Base-by-base conservation (phyloP, 2,888 invertebrate species). In the Stenodema calcarata region DNA sequence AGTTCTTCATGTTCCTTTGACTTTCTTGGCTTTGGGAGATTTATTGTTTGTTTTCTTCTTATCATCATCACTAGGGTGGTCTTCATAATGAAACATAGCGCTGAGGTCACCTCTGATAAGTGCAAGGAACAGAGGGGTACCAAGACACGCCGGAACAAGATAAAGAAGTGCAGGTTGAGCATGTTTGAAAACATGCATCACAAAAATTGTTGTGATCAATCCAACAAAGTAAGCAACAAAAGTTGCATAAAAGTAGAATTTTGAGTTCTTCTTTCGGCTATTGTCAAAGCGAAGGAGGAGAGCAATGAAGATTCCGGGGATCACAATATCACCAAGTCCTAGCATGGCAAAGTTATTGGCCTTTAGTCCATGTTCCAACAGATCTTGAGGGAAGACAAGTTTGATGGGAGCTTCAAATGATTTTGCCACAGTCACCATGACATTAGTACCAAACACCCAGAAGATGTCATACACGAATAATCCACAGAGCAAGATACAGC, bases 401-500 rank as follows among this genome's bases (percentile, higher is more conserved):
- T 99, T 99, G 89, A 99, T 99, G 50, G 99, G 99, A 9, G 99
- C 99, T 92, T 99, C 99, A 91, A 99, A 99, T 88, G 97, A 98
- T 92, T 96, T 99, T 78, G 99, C 99, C 4, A 99, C 99, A 23
- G 98, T 99, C 79, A 99, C 98, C 99, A 99, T 99, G 73, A 99
- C 99, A 91, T 99, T 97, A 85, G 99, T 99, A 87, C 98, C 99
- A 93, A 99, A 99, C 18, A 99, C 99, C 99, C 99, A 99, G 93
- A 99, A 99, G 89, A 99, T 96, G 91, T 99, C 99, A 91, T 99
- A 99, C 88, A 99, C 93, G 92, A 99, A 99, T 35, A 99, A 94
- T 0, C 99, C 99, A 89, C 96, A 95, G 0, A 99, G 93, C 88
- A 99, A 93, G 90, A 99, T 98, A 91, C 97, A 96, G 28, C 98